Percentiles rank a stretch among this genome's conserved stretches.
Evolutionary conservation across 2,797 vertebrate species (phyloP).

Genomic region (Aythya fuligula): DNA sequence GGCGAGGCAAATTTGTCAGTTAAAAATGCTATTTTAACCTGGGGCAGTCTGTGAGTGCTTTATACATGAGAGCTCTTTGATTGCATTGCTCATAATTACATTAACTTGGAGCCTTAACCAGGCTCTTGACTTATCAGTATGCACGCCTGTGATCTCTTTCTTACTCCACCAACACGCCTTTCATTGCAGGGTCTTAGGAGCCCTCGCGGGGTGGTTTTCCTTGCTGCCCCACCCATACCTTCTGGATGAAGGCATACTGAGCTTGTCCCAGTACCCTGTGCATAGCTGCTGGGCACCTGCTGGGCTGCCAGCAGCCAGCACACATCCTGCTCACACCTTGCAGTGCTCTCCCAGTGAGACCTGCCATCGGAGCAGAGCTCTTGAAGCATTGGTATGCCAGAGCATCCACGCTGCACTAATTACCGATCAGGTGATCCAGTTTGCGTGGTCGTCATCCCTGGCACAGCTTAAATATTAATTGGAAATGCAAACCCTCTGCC

Average conservation of each 20-base stretch:
- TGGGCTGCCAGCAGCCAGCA: neutral
- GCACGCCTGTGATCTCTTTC: neutral
- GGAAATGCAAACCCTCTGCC: neutral
- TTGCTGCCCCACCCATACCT: neutral
- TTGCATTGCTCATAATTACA: neutral
- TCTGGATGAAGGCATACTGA: neutral
- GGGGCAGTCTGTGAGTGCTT: neutral
- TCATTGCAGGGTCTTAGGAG: neutral
- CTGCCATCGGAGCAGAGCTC: neutral
- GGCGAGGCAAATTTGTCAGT: neutral
- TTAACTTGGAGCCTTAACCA: neutral
- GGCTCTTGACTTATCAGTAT: neutral
- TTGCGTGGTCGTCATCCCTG: neutral
- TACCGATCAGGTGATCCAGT: neutral
- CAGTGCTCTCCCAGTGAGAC: neutral
- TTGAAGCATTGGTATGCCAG: neutral
- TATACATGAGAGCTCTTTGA: neutral
- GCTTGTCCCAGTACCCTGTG: rapidly evolving
- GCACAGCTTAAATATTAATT: neutral
- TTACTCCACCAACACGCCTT: neutral
- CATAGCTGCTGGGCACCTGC: neutral
- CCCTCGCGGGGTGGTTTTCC: neutral
- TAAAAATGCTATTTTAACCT: neutral
- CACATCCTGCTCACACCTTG: neutral
- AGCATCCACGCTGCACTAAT: neutral